phyloP scores from a whole-genome alignment of 2,888 invertebrate species.

The Chironomus riparius region DNA sequence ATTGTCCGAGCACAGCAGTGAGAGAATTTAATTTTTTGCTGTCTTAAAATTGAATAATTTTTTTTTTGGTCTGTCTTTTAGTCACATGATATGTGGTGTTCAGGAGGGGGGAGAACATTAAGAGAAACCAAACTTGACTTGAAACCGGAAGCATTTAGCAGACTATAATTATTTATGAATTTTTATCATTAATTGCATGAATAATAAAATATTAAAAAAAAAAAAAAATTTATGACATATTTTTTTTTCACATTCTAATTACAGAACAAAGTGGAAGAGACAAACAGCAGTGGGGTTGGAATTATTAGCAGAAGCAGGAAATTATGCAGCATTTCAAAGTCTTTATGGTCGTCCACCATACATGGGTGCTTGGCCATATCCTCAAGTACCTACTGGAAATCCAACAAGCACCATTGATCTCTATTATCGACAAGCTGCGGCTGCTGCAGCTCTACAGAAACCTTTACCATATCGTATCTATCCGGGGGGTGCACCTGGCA shows the following conservation, averaged over 20 bases:
- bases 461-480: conserved; percentile 65
- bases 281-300: conserved; percentile 97
- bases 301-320: conserved; percentile 92
- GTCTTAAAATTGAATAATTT: conserved; percentile 3
- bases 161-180: conserved; percentile 21
- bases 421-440: conserved; percentile 75
- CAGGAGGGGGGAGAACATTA: too few relatives aligned
- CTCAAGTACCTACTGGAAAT: conserved; percentile 52
- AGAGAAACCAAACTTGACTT: not conserved
- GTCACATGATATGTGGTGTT: too few relatives aligned
- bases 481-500: conserved; percentile 42
- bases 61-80: not conserved
- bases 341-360: conserved; percentile 74
- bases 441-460: conserved; percentile 72
- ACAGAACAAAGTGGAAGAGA: conserved; percentile 95
- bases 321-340: conserved; percentile 96
- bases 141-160: conserved; percentile 21
- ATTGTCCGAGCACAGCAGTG: too few relatives aligned
- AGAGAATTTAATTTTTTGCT: not conserved
- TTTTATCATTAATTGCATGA: conserved; percentile 14
- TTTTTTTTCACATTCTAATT: conserved; percentile 29
- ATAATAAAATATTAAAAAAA: not conserved
- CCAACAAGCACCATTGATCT: conserved; percentile 64
- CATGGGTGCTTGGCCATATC: conserved; percentile 51
- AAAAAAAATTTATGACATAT: conserved; percentile 6